Evolutionary conservation across 1,140 invertebrate species (phyloP), one percentile per base, ranked within the genome.

Genomic region (Hypsibius dujardini): DNA sequence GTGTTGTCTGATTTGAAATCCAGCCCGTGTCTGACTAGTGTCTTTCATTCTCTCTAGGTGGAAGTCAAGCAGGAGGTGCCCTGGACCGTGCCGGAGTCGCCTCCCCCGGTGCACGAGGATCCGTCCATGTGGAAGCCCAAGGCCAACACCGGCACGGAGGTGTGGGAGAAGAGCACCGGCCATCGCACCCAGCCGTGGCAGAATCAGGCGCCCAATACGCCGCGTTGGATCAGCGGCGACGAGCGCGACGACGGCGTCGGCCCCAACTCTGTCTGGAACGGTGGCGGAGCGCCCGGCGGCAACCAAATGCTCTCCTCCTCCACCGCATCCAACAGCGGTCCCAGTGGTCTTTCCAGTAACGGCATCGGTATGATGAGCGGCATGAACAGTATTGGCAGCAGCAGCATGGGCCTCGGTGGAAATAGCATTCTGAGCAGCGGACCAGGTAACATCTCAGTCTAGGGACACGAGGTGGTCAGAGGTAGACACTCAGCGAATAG

Each of bases 161-260:
- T 56, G n/a, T 56, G 50, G 50, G 50, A 56, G 50, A 56, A 56
- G 50, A 12, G 7, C 7, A 56, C 50, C 7, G 50, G 50, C 50
- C 50, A 56, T n/a, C 50, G 50, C 7, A 56, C 50, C 50, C 50
- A 56, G n/a, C 50, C 50, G n/a, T 56, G 50, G 50, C 50, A 56
- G 50, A 56, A 56, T n/a, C 50, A 56, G n/a, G 50, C 50, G 50
- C 50, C 50, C 50, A 56, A 56, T 56, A 56, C 50, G 7, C 50
- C 50, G 50, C 50, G 50, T n/a, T 56, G 50, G 50, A 56, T 56
- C 50, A 56, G 50, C 50, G 50, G 50, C 50, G 50, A 56, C 50
- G 50, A 56, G 50, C 7, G n/a, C 7, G 7, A 7, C 50, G 7
- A 7, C n/a, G 7, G 7, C 50, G 7, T 56, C 7, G 7, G 50